These are phyloP conservation scores for Cichlasoma orientale DNA, from an alignment of 2,797 vertebrate species.

Conservation along the genomic window DNA sequence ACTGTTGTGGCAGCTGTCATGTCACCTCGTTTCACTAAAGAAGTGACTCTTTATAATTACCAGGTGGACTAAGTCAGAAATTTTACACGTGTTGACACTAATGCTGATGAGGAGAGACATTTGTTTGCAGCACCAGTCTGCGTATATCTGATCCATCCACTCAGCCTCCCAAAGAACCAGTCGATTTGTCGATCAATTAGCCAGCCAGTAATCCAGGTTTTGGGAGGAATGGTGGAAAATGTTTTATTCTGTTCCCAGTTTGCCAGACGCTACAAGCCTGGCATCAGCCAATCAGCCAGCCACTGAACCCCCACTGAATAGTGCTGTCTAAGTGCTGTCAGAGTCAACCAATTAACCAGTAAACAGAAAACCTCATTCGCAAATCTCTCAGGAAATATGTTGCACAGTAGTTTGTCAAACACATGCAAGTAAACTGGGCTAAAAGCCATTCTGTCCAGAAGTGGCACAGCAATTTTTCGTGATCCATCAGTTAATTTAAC, in stretches of 20 bases:
- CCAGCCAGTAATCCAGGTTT: conserved; percentile 11
- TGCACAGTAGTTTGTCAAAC: not conserved
- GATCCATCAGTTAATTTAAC: conserved; percentile 15
- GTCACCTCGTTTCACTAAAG: conserved; percentile 55
- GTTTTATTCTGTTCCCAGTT: conserved; percentile 1
- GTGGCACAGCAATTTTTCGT: conserved; percentile 10
- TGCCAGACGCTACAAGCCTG: not conserved
- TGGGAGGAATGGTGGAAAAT: conserved; percentile 7
- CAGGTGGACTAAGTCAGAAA: conserved; percentile 54
- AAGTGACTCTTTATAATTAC: conserved; percentile 56
- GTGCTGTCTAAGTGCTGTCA: not conserved
- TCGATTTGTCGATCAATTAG: conserved; percentile 10
- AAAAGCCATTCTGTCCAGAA: not conserved
- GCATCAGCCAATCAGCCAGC: not conserved
- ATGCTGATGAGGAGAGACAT: conserved; percentile 19
- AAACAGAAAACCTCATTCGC: conserved; percentile 6
- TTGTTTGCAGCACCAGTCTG: not conserved
- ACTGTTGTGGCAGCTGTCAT: conserved; percentile 61
- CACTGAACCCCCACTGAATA: not conserved
- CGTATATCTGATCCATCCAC: conserved; percentile 8
- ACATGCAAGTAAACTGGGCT: not conserved
- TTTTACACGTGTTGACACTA: conserved; percentile 43
- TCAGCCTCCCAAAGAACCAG: not conserved
- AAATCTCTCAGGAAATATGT: conserved; percentile 5
- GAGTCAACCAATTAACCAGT: not conserved